Evolutionary conservation across 2,888 invertebrate genomes (phyloP).

Genomic region (Coleophora flavipennella): DNA sequence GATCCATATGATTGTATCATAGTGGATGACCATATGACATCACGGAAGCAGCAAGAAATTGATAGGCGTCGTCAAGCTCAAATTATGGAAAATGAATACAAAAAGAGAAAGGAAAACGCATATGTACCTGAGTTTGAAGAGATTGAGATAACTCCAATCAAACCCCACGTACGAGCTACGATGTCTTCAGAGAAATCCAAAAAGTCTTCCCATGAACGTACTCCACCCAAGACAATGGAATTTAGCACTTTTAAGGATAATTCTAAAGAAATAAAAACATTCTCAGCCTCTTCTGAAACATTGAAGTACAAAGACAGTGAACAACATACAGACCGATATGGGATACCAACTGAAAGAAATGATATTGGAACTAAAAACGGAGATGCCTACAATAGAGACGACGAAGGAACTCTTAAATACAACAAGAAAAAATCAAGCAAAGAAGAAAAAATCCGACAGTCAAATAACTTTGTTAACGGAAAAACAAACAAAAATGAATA

Average conservation of each 20-base stretch:
- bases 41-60: conserved; percentile 65
- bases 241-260: conserved; percentile 68
- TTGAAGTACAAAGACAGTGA: conserved; percentile 64
- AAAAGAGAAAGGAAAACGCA: conserved; percentile 56
- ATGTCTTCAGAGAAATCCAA: conserved; percentile 55
- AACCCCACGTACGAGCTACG: conserved; percentile 60
- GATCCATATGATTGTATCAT: conserved; percentile 87
- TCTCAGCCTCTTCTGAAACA: conserved; percentile 66
- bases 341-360: conserved; percentile 55
- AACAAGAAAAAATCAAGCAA: conserved; percentile 50
- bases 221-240: conserved; percentile 60
- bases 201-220: conserved; percentile 50
- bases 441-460: conserved; percentile 52
- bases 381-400: conserved; percentile 51
- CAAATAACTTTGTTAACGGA: conserved; percentile 43
- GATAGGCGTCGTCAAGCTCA: conserved; percentile 59
- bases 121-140: conserved; percentile 68
- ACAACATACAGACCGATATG: conserved; percentile 53
- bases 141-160: conserved; percentile 64
- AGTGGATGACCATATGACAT: conserved; percentile 82
- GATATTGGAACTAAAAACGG: conserved; percentile 50
- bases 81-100: conserved; percentile 47
- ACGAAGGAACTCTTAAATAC: conserved; percentile 62
- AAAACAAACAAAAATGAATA: conserved; percentile 50
- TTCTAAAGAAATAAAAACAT: conserved; percentile 63